These are phyloP conservation scores for Perca fluviatilis DNA, from an alignment of 2,113 vertebrate genomes.

Conservation along the genomic window DNA sequence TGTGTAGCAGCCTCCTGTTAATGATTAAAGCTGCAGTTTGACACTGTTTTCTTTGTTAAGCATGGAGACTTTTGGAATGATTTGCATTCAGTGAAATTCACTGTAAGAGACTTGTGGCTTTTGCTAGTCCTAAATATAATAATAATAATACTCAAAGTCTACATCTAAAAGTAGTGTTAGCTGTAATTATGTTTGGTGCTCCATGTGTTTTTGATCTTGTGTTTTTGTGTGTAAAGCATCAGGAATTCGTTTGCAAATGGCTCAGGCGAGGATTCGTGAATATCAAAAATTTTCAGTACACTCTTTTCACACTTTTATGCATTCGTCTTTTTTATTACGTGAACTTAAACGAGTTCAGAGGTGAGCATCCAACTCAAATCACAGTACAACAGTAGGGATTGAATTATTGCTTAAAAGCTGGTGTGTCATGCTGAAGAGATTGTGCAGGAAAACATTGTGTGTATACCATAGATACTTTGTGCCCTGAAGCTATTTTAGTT, in stretches of 20 bases:
- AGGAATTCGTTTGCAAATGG: constrained; percentile 43
- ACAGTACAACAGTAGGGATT: background rate
- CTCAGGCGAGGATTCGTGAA: constrained; percentile 13
- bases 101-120: constrained; percentile 4
- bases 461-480: background rate
- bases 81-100: constrained; percentile 7
- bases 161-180: constrained; percentile 26
- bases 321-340: background rate
- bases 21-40: constrained; percentile 45
- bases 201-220: constrained; percentile 68
- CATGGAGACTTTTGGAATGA: constrained; percentile 10
- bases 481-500: constrained; percentile 9
- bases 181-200: constrained; percentile 41
- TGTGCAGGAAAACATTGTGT: background rate
- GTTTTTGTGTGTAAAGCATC: constrained; percentile 35
- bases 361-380: background rate
- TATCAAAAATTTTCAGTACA: constrained; percentile 8
- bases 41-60: constrained; percentile 53
- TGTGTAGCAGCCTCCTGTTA: constrained; percentile 12
- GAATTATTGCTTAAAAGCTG: background rate
- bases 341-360: background rate
- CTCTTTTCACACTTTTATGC: background rate
- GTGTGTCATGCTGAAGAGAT: background rate
- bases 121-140: background rate
- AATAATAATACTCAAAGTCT: constrained; percentile 7